Evolutionary conservation across 2,888 invertebrate genomes (phyloP).

Genomic region (Ptychoptera albimana): DNA sequence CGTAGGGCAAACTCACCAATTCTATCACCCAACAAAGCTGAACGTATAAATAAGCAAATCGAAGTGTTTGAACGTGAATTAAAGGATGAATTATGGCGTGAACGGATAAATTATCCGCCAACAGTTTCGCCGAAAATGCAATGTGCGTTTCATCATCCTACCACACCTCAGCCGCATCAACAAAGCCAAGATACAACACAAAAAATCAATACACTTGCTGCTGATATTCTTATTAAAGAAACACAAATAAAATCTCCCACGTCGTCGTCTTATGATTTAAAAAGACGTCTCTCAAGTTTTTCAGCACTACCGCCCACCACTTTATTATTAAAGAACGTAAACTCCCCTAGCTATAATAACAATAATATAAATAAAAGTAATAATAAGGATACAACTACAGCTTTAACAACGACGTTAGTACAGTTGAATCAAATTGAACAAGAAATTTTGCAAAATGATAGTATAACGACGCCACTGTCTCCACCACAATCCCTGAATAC

Average conservation of each 20-base stretch:
- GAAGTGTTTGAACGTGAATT: slow-evolving; percentile 45
- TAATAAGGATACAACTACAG: too few species aligned
- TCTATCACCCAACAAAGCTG: not conserved
- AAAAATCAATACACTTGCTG: not conserved
- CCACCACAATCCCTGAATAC: too few species aligned
- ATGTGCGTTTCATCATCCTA: slow-evolving; percentile 25
- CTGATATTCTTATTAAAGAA: too few species aligned
- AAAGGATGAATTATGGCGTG: slow-evolving; percentile 43
- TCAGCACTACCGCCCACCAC: too few species aligned
- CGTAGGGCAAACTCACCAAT: slow-evolving; percentile 57
- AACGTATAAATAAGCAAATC: slow-evolving; percentile 31
- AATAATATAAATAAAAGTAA: too few species aligned
- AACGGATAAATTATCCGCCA: slow-evolving; percentile 54
- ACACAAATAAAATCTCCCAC: not conserved
- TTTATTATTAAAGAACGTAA: too few species aligned
- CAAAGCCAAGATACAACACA: not conserved
- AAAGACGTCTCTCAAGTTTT: not conserved
- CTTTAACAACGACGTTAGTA: too few species aligned
- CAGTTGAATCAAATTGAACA: too few species aligned
- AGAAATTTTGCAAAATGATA: too few species aligned
- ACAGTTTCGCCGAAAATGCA: slow-evolving; percentile 42
- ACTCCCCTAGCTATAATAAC: too few species aligned
- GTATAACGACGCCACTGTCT: too few species aligned
- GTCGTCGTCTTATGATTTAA: not conserved
- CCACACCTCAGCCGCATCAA: slow-evolving; percentile 20